Percentiles rank a stretch among this genome's conserved stretches.
Conservation (phyloP, 1,140 invertebrate species). For the Parasteatoda tepidariorum region DNA sequence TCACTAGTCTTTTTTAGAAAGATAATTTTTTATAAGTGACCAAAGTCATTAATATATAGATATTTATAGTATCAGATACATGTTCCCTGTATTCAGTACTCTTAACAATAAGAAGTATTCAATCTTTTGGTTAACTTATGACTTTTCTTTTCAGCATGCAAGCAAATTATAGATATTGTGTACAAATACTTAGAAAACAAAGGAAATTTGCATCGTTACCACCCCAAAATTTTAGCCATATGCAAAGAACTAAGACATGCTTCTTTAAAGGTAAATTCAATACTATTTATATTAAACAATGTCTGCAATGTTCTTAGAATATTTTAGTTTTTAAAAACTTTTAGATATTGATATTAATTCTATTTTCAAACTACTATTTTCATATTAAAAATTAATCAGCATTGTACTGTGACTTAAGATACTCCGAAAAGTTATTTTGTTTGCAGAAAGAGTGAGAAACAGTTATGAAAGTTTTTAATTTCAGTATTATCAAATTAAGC, state of each 20-base stretch:
- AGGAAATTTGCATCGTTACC: slow-evolving; percentile 15
- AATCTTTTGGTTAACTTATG: no score
- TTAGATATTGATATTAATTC: not conserved
- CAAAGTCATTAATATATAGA: no score
- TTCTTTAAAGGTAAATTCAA: slow-evolving; percentile 17
- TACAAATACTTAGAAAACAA: slow-evolving; percentile 28
- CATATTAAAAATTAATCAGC: not conserved
- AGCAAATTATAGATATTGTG: slow-evolving; percentile 31
- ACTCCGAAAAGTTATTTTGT: not conserved
- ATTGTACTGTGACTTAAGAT: not conserved
- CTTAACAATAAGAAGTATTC: no score
- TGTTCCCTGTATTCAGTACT: no score
- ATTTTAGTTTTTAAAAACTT: not conserved
- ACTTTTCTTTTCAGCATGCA: slow-evolving; percentile 29
- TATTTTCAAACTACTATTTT: not conserved
- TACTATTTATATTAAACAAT: not conserved
- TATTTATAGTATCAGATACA: no score
- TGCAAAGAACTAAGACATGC: slow-evolving; percentile 36
- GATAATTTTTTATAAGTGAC: no score
- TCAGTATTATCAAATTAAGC: no score
- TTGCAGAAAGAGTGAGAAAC: not conserved
- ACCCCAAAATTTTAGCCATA: slow-evolving; percentile 20
- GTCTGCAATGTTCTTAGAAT: not conserved
- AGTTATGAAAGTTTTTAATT: no score
- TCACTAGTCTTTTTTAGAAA: no score